Evolutionary conservation across 2,888 invertebrate genomes (phyloP).

Genomic region (Sepioteuthis lessoniana): DNA sequence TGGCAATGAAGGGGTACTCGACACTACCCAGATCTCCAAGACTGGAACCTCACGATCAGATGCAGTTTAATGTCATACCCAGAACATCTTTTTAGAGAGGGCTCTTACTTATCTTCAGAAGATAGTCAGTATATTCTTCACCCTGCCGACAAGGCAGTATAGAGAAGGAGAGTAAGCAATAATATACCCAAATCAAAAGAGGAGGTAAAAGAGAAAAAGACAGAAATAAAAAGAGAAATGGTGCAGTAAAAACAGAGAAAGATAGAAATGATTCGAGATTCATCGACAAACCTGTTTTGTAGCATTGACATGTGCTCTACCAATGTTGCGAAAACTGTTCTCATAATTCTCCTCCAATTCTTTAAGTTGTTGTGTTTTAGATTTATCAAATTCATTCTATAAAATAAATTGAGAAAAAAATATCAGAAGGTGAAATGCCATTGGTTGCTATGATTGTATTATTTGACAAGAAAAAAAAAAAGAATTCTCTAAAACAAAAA

Average conservation of each 20-base stretch:
- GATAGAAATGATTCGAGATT: not conserved
- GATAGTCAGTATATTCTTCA: too few species aligned
- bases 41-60: too few species aligned
- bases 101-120: too few species aligned
- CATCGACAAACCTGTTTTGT: slow-evolving; percentile 58
- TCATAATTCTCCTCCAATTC: slow-evolving; percentile 68
- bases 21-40: too few species aligned
- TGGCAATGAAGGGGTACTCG: too few species aligned
- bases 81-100: too few species aligned
- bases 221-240: too few species aligned
- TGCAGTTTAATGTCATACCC: too few species aligned
- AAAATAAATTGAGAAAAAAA: not conserved
- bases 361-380: slow-evolving; percentile 67
- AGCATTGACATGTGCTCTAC: slow-evolving; percentile 67
- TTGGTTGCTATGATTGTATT: not conserved
- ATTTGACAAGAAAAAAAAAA: too few species aligned
- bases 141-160: too few species aligned
- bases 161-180: too few species aligned
- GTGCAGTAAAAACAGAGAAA: not conserved
- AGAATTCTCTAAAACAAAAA: too few species aligned
- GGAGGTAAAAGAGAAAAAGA: not conserved
- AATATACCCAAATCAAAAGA: not conserved
- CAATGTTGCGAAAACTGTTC: slow-evolving; percentile 66
- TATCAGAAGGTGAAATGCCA: not conserved
- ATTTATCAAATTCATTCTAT: slow-evolving; percentile 66